Evolutionary conservation across 2,113 vertebrate genomes (phyloP).

Genomic region (Bufo gargarizans): DNA sequence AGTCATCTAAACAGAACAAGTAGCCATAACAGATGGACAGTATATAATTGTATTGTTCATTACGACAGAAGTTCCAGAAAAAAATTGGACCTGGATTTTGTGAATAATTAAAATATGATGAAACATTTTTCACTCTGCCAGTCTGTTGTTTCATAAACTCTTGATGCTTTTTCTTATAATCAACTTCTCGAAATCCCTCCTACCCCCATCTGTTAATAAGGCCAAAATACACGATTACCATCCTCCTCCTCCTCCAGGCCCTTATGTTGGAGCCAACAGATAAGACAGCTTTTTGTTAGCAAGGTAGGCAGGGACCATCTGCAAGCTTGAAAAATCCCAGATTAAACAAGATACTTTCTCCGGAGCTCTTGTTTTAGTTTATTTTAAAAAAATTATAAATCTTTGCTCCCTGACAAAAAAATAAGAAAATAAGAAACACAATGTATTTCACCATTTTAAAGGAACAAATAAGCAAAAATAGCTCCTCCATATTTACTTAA

Average conservation of each 20-base stretch:
- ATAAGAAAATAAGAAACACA: not conserved
- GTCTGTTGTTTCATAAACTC: conserved; percentile 46
- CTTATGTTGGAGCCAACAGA: conserved; percentile 59
- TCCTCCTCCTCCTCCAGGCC: conserved; percentile 45
- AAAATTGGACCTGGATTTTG: not conserved
- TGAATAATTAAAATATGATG: conserved; percentile 41
- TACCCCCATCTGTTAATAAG: conserved; percentile 54
- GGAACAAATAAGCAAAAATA: too few species aligned
- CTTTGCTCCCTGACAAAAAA: not conserved
- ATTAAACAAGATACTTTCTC: conserved; percentile 61
- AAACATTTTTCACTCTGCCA: conserved; percentile 31
- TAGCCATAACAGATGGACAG: not conserved
- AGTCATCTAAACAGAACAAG: conserved; percentile 1
- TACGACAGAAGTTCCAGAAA: conserved; percentile 2
- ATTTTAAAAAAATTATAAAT: not conserved
- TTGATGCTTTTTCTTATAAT: conserved; percentile 52
- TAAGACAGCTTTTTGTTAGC: conserved; percentile 42
- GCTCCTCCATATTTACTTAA: not conserved
- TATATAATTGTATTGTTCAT: not conserved
- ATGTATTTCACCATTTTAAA: not conserved
- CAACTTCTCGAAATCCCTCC: conserved; percentile 24
- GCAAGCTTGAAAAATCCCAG: conserved; percentile 62
- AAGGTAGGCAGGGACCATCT: conserved; percentile 64
- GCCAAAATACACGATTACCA: not conserved
- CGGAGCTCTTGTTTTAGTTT: conserved; percentile 35